A percentile compares a stretch with the other conserved stretches of the same genome.
phyloP scores from a whole-genome alignment of 1,140 invertebrate species.

The Leguminivora glycinivorella region DNA sequence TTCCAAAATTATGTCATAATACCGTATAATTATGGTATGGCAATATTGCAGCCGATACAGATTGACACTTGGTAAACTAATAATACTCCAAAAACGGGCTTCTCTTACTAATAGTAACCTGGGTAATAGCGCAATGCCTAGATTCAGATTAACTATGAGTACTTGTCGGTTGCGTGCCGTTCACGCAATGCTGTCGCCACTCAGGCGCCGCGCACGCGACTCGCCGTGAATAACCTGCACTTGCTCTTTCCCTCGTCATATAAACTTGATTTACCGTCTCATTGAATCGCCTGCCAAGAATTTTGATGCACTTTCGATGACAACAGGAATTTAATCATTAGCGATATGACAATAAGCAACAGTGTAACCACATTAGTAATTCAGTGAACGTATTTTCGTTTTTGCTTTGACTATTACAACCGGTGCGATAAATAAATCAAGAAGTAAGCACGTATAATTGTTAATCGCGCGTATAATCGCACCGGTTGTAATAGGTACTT shows the following conservation, averaged over 20 bases:
- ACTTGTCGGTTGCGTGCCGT: background rate
- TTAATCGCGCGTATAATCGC: background rate
- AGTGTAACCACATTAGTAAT: background rate
- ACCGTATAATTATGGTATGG: too few relatives aligned
- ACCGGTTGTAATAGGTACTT: background rate
- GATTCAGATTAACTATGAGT: background rate
- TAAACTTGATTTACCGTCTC: background rate
- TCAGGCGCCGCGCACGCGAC: conserved; percentile 21
- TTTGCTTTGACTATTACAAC: conserved; percentile 12
- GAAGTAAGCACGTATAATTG: background rate
- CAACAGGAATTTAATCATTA: conserved; percentile 21
- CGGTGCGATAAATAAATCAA: background rate
- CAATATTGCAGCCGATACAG: background rate
- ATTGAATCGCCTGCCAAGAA: conserved; percentile 1
- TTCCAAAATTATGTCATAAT: too few relatives aligned
- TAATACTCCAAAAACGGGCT: background rate
- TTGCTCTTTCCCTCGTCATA: conserved; percentile 21
- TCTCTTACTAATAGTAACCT: conserved; percentile 2
- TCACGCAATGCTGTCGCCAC: background rate
- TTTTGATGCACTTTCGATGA: conserved; percentile 28
- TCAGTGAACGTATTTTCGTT: conserved; percentile 10
- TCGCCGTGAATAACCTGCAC: conserved; percentile 13
- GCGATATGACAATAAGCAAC: background rate
- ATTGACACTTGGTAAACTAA: background rate
- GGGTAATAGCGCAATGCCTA: background rate